Base-by-base conservation (phyloP, 2,888 invertebrate genomes). In the Leptinotarsa juncta region DNA sequence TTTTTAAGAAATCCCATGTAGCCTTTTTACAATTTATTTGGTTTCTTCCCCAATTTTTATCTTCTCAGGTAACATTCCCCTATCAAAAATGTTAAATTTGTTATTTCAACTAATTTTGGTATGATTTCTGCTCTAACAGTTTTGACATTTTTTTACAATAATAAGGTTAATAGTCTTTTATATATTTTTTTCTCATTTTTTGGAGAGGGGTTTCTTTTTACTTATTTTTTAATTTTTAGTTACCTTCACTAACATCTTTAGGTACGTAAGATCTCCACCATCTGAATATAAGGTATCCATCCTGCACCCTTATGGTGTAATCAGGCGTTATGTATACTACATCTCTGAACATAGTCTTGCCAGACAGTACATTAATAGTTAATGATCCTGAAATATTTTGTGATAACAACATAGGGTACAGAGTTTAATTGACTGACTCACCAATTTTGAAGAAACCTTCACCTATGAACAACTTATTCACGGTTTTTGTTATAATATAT, bases 311-410 rank as follows among this genome's bases (percentile, higher is more conserved):
- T 60, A 97, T 88, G 50, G 97, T 95, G 88, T 95, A 97, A 89
- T 99, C 98, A 85, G 96, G 95, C 78, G 96, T 97, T 76, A 97
- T 95, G 85, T 96, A 97, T 71, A 96, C 94, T 81, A 99, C 93
- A 89, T 99, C 97, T 74, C 97, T 92, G 88, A 99, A 98, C 98
- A 99, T 99, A 71, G 99, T 94, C 89, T 99, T 99, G 3, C 99
- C 99, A 71, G 98, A 96, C 78, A 99, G 90, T n/a, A 97, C 96
- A 87, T 97, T 97, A 71, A 98, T 90, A 5, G 97, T 97, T 84
- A 99, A 93, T 4, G 99, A 98, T 73, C 98, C 97, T 97, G 87
- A 32, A 82, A 71, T 73, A 79, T 57, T 18, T 65, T 20, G 55
- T 14, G 60, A 53, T 65, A 32, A 32, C 32, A 70, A 70, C 16